Conservation (phyloP, 2,888 invertebrate genomes). For the Poecilus cupreus region DNA sequence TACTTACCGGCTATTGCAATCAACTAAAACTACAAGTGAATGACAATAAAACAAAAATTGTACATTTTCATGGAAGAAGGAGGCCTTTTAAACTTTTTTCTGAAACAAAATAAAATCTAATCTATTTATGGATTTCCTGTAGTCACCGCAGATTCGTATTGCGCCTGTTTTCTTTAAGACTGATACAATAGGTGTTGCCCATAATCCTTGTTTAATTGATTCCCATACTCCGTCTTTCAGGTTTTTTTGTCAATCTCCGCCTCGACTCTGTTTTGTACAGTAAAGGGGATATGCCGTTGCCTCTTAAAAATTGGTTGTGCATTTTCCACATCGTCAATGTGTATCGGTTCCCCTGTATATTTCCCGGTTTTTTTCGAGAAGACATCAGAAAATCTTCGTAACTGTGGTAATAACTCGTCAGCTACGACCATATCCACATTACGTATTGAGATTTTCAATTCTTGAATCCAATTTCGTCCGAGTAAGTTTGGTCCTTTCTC, state of each 20-base stretch:
- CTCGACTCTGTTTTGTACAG: background rate
- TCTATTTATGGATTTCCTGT: too few species aligned
- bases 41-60: too few species aligned
- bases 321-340: background rate
- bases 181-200: background rate
- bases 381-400: background rate
- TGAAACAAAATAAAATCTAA: too few species aligned
- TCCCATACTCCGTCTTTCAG: too few species aligned
- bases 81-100: too few species aligned
- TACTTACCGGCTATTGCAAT: too few species aligned
- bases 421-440: background rate
- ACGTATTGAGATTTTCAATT: background rate
- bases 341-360: background rate
- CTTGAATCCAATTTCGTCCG: background rate
- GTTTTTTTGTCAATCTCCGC: too few species aligned
- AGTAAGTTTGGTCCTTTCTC: background rate
- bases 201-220: too few species aligned
- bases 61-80: too few species aligned
- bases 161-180: background rate
- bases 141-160: background rate
- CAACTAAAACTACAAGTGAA: too few species aligned
- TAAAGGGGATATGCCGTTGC: background rate
- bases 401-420: background rate
- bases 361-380: background rate
- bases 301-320: background rate